phyloP scores from a whole-genome alignment of 2,888 invertebrate genomes.

The Drosophila planitibia region DNA sequence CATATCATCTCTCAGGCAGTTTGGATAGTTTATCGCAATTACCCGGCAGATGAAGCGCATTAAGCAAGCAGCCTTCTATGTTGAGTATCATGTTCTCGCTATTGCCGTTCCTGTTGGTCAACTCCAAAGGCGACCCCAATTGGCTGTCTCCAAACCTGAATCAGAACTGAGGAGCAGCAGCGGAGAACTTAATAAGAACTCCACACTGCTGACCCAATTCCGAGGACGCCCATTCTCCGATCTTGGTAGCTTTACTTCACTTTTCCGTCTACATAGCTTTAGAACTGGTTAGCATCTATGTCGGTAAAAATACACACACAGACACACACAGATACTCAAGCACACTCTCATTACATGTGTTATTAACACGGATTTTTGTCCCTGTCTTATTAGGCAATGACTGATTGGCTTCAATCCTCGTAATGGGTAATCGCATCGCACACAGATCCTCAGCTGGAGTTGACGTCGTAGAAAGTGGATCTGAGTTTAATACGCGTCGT shows the following conservation, averaged over 20 bases:
- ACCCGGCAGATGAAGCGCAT: conserved; percentile 24
- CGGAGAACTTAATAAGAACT: conserved; percentile 3
- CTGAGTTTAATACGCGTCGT: conserved; percentile 64
- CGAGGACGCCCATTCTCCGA: conserved; percentile 53
- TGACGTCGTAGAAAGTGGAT: conserved; percentile 27
- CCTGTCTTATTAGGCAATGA: conserved; percentile 72
- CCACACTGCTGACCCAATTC: conserved; percentile 73
- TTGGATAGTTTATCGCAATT: conserved; percentile 68
- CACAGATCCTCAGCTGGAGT: conserved; percentile 29
- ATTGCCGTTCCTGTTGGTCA: conserved; percentile 37
- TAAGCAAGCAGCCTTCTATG: conserved; percentile 27
- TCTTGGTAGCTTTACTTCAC: conserved; percentile 67
- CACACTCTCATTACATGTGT: neutral
- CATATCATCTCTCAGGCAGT: conserved; percentile 44
- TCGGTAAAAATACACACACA: conserved; percentile 15
- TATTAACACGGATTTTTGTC: conserved; percentile 52
- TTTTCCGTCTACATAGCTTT: conserved; percentile 57
- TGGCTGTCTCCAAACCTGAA: conserved; percentile 29
- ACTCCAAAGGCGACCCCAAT: conserved; percentile 60
- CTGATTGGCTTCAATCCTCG: conserved; percentile 54
- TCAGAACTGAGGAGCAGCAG: conserved; percentile 1
- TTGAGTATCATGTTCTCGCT: conserved; percentile 3
- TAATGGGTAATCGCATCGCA: conserved; percentile 70
- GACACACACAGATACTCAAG: neutral
- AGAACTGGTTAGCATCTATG: conserved; percentile 66